Evolutionary conservation across 2,888 invertebrate genomes (phyloP).

Genomic region (Eupeodes luniger): DNA sequence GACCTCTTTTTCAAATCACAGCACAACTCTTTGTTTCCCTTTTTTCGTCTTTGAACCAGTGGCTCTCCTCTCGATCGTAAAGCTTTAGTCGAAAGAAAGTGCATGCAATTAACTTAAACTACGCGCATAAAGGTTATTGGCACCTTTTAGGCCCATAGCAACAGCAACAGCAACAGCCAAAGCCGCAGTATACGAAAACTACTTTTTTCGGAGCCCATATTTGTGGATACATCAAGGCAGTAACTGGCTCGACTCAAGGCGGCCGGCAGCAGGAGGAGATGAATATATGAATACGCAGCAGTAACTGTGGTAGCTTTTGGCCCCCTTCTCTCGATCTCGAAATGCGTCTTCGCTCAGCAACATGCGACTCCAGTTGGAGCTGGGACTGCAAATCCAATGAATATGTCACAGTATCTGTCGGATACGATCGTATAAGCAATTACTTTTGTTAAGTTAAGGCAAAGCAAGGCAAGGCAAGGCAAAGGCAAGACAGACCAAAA

Average conservation of each 20-base stretch:
- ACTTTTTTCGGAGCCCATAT: slow-evolving; percentile 59
- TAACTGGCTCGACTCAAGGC: slow-evolving; percentile 59
- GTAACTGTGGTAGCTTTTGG: slow-evolving; percentile 19
- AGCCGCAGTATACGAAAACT: slow-evolving; percentile 23
- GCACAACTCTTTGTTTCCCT: slow-evolving; percentile 44
- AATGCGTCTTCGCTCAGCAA: slow-evolving; percentile 13
- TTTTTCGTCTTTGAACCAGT: background rate
- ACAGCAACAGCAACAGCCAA: slow-evolving; percentile 38
- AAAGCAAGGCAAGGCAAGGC: background rate
- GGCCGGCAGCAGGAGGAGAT: background rate
- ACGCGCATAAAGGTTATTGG: slow-evolving; percentile 70
- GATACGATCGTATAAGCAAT: slow-evolving; percentile 43
- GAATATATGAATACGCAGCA: slow-evolving; percentile 35
- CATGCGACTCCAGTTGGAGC: background rate
- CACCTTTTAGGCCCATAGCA: slow-evolving; percentile 68
- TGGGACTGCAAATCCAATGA: slow-evolving; percentile 26
- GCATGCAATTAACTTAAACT: slow-evolving; percentile 71
- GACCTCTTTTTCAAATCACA: slow-evolving; percentile 58
- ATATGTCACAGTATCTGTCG: slow-evolving; percentile 57
- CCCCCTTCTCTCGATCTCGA: slow-evolving; percentile 24
- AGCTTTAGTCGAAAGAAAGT: slow-evolving; percentile 62
- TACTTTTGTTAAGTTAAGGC: slow-evolving; percentile 34
- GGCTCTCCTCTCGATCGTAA: background rate
- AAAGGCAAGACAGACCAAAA: slow-evolving; percentile 14
- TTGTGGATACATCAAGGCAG: slow-evolving; percentile 41